Conservation (phyloP, 2,113 vertebrate species). For the Perca schrenkii region DNA sequence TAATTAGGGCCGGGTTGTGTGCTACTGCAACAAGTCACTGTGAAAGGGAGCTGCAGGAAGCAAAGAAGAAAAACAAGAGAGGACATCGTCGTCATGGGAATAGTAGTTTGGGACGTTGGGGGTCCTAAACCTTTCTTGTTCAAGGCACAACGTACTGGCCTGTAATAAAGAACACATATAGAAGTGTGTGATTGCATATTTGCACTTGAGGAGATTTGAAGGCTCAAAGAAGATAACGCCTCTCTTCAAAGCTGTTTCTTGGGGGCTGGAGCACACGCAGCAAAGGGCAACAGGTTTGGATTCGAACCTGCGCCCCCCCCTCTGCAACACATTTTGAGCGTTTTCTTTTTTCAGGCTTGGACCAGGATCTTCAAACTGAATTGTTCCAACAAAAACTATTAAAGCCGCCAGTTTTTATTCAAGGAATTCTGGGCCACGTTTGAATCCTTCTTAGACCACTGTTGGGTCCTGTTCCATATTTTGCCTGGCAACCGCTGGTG, state of each 20-base stretch:
- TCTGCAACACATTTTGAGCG: background rate
- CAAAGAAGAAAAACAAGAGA: conserved; percentile 50
- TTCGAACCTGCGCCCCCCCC: background rate
- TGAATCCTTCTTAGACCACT: background rate
- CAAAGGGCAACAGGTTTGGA: no score
- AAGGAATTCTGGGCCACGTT: background rate
- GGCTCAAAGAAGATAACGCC: background rate
- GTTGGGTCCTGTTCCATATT: background rate
- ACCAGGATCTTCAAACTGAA: background rate
- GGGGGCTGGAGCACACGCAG: background rate
- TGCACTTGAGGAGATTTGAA: background rate
- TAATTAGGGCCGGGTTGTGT: conserved; percentile 24
- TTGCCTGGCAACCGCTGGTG: background rate
- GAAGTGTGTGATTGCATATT: conserved; percentile 35
- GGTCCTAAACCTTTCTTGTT: conserved; percentile 19
- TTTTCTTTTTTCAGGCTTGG: conserved; percentile 2
- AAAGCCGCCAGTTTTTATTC: background rate
- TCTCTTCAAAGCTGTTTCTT: background rate
- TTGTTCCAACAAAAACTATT: background rate
- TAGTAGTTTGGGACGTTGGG: background rate
- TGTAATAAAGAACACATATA: conserved; percentile 2
- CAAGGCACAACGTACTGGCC: conserved; percentile 60
- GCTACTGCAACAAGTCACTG: conserved; percentile 44
- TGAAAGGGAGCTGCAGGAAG: conserved; percentile 34
- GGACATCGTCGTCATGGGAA: conserved; percentile 33